These are phyloP conservation scores for Drosophila ananassae DNA, from an alignment of 1,140 invertebrate genomes.

Conservation along the genomic window DNA sequence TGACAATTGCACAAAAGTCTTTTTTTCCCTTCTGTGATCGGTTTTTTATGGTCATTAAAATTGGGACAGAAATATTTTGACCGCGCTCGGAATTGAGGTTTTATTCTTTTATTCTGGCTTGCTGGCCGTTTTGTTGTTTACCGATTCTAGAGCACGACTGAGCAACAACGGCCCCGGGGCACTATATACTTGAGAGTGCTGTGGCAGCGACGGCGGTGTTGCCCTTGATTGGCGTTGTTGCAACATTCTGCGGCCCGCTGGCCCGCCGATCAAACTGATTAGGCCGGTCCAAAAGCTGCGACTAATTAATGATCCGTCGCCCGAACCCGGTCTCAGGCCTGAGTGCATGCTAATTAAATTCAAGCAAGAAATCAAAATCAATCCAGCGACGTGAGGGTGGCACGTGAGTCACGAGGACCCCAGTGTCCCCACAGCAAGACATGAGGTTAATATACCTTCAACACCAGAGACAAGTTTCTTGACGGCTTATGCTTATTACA, in stretches of 20 bases:
- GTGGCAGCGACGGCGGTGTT: slow-evolving; percentile 37
- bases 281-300: slow-evolving; percentile 42
- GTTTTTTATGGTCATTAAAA: slow-evolving; percentile 81
- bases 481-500: neutral
- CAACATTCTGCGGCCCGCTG: slow-evolving; percentile 51
- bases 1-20: slow-evolving; percentile 80
- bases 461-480: neutral
- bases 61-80: slow-evolving; percentile 81
- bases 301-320: slow-evolving; percentile 72
- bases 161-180: slow-evolving; percentile 22
- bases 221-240: slow-evolving; percentile 54
- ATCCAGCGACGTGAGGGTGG: slow-evolving; percentile 20
- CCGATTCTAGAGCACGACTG: slow-evolving; percentile 65
- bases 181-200: slow-evolving; percentile 13
- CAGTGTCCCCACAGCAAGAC: no score
- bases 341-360: slow-evolving; percentile 73
- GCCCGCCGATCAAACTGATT: slow-evolving; percentile 58
- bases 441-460: neutral
- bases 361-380: slow-evolving; percentile 31
- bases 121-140: slow-evolving; percentile 21
- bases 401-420: slow-evolving; percentile 37
- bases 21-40: slow-evolving; percentile 49
- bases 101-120: slow-evolving; percentile 22
- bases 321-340: neutral
- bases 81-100: slow-evolving; percentile 33